Evolutionary conservation across 2,888 invertebrate species (phyloP).

Genomic region (Drosophila anomalata): DNA sequence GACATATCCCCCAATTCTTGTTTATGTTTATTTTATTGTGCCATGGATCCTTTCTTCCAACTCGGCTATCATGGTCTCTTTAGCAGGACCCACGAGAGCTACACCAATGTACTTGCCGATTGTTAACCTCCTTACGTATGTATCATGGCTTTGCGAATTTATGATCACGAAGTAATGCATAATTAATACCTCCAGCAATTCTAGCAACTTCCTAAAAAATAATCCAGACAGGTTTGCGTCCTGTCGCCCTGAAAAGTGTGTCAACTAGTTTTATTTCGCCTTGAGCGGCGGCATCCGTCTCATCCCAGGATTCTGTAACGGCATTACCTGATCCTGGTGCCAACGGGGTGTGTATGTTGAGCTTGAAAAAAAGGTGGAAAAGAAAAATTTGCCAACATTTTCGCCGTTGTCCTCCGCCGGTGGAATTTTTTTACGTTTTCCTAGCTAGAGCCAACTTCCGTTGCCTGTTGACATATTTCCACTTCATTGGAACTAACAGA

Average conservation of each 20-base stretch:
- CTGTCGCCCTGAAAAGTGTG: conserved; percentile 48
- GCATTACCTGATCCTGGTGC: conserved; percentile 70
- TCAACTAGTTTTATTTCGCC: conserved; percentile 76
- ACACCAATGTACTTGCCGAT: background rate
- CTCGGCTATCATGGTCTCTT: too few relatives aligned
- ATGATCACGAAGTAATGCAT: conserved; percentile 21
- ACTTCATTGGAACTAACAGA: conserved; percentile 74
- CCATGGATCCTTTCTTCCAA: too few relatives aligned
- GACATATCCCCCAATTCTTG: too few relatives aligned
- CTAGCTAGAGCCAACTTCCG: conserved; percentile 71
- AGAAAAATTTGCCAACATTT: conserved; percentile 35
- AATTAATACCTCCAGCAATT: conserved; percentile 33
- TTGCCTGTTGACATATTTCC: conserved; percentile 78
- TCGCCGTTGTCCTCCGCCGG: conserved; percentile 20
- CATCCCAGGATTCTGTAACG: conserved; percentile 42
- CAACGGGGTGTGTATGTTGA: conserved; percentile 62
- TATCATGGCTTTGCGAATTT: conserved; percentile 3
- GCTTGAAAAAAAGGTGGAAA: conserved; percentile 21
- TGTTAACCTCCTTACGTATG: background rate
- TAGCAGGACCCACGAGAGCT: too few relatives aligned
- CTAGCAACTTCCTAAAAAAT: conserved; percentile 17
- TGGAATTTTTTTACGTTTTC: conserved; percentile 41
- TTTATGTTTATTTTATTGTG: too few relatives aligned
- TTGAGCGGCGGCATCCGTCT: conserved; percentile 48
- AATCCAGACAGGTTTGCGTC: conserved; percentile 16